Evolutionary conservation across 1,140 invertebrate genomes (phyloP).

Genomic region (Metaphire vulgaris): DNA sequence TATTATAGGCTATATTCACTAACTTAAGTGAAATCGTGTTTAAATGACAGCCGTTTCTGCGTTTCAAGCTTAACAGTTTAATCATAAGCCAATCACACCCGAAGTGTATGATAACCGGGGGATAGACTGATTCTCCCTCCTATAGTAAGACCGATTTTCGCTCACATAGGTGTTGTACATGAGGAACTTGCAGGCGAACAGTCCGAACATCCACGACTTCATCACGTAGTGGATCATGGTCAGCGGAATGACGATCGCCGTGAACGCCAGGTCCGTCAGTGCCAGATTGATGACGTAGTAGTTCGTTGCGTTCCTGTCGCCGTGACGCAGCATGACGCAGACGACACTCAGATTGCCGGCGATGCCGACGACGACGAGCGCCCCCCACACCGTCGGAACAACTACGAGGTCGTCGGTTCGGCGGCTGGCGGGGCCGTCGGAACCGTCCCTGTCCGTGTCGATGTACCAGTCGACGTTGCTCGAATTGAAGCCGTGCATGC

Average conservation of each 20-base stretch:
- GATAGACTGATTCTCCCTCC: too few relatives aligned
- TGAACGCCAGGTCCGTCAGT: slow-evolving; percentile 81
- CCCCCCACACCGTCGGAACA: slow-evolving; percentile 5
- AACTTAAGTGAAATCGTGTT: too few relatives aligned
- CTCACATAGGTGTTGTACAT: slow-evolving; percentile 67
- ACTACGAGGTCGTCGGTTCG: slow-evolving; percentile 4
- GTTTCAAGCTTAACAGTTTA: too few relatives aligned
- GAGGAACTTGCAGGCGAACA: slow-evolving; percentile 80
- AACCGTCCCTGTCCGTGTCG: too few relatives aligned
- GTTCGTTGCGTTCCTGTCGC: slow-evolving; percentile 73
- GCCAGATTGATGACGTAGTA: slow-evolving; percentile 78
- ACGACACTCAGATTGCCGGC: slow-evolving; percentile 5
- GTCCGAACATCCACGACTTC: slow-evolving; percentile 75
- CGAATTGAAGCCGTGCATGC: too few relatives aligned
- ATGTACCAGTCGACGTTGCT: too few relatives aligned
- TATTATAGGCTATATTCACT: too few relatives aligned
- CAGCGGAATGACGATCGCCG: slow-evolving; percentile 84
- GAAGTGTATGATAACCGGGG: too few relatives aligned
- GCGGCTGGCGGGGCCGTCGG: too few relatives aligned
- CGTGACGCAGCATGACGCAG: slow-evolving; percentile 7
- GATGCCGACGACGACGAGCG: slow-evolving; percentile 2
- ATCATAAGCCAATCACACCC: too few relatives aligned
- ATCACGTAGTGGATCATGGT: slow-evolving; percentile 50
- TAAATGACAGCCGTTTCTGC: too few relatives aligned
- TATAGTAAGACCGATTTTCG: too few relatives aligned